These are phyloP conservation scores for Diaprepes abbreviatus DNA, from an alignment of 2,888 invertebrate species.

Conservation along the genomic window DNA sequence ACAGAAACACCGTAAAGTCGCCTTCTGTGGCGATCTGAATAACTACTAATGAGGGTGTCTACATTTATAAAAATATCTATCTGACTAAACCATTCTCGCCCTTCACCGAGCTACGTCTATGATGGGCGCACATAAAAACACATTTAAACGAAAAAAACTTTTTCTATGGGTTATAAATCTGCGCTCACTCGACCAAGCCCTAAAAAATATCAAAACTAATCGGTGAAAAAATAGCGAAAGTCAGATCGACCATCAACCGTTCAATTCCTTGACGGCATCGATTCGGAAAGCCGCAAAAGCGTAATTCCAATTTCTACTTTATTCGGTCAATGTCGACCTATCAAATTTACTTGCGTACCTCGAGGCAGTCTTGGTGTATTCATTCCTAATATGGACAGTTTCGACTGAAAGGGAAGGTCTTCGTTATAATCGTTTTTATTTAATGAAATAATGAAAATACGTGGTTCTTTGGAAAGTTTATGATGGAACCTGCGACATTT, in stretches of 20 bases:
- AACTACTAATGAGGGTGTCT: too few species aligned
- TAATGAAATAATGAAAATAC: background rate
- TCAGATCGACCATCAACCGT: background rate
- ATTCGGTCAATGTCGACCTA: slow-evolving; percentile 17
- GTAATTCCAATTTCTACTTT: slow-evolving; percentile 15
- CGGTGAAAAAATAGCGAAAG: slow-evolving; percentile 13
- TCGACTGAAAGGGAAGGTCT: background rate
- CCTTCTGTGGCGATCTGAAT: too few species aligned
- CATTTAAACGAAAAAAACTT: too few species aligned
- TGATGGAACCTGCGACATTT: too few species aligned
- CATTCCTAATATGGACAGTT: slow-evolving; percentile 6
- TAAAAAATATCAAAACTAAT: background rate
- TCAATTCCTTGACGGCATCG: slow-evolving; percentile 3
- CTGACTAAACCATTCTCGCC: too few species aligned
- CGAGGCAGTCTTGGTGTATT: background rate
- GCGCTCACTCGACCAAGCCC: background rate
- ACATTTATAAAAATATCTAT: too few species aligned
- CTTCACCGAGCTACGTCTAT: too few species aligned
- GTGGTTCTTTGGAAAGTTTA: background rate
- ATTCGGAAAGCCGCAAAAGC: slow-evolving; percentile 7
- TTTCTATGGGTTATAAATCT: too few species aligned
- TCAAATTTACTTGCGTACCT: background rate
- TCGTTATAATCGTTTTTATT: background rate
- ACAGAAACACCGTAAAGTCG: too few species aligned
- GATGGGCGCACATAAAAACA: too few species aligned